These are phyloP conservation scores for Cydia splendana DNA, from an alignment of 1,140 invertebrate species.

Conservation along the genomic window DNA sequence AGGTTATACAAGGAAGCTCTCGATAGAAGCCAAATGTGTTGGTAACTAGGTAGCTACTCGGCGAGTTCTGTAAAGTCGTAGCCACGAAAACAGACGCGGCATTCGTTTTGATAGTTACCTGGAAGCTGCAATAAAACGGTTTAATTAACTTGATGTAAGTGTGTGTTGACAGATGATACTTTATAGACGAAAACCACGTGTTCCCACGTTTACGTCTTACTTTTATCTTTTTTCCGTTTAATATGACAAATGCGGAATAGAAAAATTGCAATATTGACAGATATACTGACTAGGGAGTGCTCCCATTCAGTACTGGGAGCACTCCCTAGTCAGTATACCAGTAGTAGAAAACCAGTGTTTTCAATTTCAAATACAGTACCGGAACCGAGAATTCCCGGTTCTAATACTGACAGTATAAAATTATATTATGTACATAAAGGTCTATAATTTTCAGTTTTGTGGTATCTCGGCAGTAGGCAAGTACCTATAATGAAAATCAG, in stretches of 20 bases:
- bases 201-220: background rate
- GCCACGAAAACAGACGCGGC: constrained; percentile 21
- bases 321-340: too few species aligned
- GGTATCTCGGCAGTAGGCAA: too few species aligned
- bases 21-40: background rate
- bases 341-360: too few species aligned
- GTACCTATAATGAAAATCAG: too few species aligned
- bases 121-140: constrained; percentile 17
- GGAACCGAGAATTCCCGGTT: too few species aligned
- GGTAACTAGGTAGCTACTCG: background rate
- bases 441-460: too few species aligned
- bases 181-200: background rate
- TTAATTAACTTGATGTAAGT: constrained; percentile 19
- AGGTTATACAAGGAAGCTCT: background rate
- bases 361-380: too few species aligned
- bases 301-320: too few species aligned
- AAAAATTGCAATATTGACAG: background rate
- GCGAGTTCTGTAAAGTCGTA: constrained; percentile 25
- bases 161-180: constrained; percentile 6
- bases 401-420: background rate
- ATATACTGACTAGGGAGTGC: background rate
- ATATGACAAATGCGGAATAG: background rate
- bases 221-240: background rate
- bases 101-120: constrained; percentile 21
- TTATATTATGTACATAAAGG: background rate